Evolutionary conservation across 2,797 vertebrate species (phyloP).

Genomic region (Sandelia bainsii): DNA sequence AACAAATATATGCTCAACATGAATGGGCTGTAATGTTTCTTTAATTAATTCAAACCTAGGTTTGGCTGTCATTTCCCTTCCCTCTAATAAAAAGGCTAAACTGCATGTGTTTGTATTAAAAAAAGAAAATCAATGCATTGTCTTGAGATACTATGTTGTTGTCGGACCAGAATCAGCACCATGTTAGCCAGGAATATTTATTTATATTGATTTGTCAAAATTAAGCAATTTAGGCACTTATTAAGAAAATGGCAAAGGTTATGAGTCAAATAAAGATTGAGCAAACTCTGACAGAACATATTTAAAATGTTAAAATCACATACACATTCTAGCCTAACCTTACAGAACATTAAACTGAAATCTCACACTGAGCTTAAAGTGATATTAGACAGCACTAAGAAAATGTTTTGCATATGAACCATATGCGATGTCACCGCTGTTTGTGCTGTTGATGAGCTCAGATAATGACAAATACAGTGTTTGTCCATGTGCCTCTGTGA

Average conservation of each 20-base stretch:
- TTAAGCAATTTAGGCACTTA: slow-evolving; percentile 82
- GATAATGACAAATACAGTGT: slow-evolving; percentile 26
- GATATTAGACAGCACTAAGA: slow-evolving; percentile 52
- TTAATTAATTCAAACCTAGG: slow-evolving; percentile 35
- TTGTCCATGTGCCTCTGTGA: slow-evolving; percentile 42
- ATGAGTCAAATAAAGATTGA: slow-evolving; percentile 52
- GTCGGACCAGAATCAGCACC: slow-evolving; percentile 69
- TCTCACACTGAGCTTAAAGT: slow-evolving; percentile 41
- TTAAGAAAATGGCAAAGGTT: slow-evolving; percentile 73
- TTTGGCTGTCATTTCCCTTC: slow-evolving; percentile 6
- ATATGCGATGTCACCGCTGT: slow-evolving; percentile 21
- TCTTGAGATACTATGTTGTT: slow-evolving; percentile 33
- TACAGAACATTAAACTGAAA: slow-evolving; percentile 49
- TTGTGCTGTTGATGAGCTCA: slow-evolving; percentile 65
- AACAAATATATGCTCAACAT: slow-evolving; percentile 51
- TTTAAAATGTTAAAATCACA: slow-evolving; percentile 45
- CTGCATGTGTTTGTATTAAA: slow-evolving; percentile 12
- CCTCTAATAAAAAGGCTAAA: slow-evolving; percentile 14
- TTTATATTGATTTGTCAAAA: slow-evolving; percentile 70
- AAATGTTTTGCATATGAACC: slow-evolving; percentile 47
- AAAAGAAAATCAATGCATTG: slow-evolving; percentile 17
- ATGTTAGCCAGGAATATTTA: slow-evolving; percentile 51
- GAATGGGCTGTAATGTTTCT: slow-evolving; percentile 32
- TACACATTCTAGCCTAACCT: slow-evolving; percentile 46
- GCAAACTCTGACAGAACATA: slow-evolving; percentile 35